Conservation (phyloP, 2,113 vertebrate species). For the Urocynchramus pylzowi region DNA sequence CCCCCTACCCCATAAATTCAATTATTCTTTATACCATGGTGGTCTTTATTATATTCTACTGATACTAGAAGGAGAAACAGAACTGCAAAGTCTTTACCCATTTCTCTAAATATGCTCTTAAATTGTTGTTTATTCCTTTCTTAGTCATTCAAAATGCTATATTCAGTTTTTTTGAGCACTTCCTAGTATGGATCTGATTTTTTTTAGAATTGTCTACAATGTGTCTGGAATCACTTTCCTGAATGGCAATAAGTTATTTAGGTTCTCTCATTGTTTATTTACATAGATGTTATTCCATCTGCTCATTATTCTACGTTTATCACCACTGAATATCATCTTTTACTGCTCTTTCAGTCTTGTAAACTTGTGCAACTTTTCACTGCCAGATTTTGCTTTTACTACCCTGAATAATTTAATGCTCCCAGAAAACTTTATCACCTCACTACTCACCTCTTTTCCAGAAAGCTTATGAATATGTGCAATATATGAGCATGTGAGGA, state of each 20-base stretch:
- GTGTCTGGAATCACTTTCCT: neutral
- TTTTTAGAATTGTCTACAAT: neutral
- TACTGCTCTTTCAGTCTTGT: neutral
- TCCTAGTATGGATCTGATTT: neutral
- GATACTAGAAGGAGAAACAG: neutral
- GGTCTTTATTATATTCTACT: neutral
- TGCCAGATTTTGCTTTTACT: neutral
- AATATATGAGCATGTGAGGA: neutral
- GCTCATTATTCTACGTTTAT: neutral
- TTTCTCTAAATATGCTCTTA: neutral
- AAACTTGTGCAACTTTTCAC: neutral
- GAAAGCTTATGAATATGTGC: neutral
- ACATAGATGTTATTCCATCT: neutral
- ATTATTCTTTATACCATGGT: neutral
- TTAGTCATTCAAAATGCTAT: neutral
- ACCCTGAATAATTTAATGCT: neutral
- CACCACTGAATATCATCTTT: neutral
- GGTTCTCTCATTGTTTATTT: neutral
- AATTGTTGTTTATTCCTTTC: neutral
- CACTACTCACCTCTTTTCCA: neutral
- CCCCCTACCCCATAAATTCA: rapidly evolving
- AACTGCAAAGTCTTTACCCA: neutral
- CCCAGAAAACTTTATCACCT: neutral
- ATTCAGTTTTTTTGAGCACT: neutral
- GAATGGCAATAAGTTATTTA: neutral